Conservation (phyloP, 1,140 invertebrate genomes). For the Dinoponera quadriceps region DNA sequence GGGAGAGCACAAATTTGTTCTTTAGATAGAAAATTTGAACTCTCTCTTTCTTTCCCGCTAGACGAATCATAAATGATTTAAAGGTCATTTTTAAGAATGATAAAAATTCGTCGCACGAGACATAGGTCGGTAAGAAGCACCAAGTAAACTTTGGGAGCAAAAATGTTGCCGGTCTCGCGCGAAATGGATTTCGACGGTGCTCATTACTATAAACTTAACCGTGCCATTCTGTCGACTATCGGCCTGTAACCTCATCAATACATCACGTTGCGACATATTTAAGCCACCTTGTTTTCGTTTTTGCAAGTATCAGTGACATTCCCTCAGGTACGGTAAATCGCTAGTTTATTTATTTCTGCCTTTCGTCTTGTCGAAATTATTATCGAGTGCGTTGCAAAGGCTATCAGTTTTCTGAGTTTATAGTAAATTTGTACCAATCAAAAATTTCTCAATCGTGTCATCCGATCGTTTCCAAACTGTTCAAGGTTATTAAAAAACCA, state of each 20-base stretch:
- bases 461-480: not conserved
- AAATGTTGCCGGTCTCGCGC: not conserved
- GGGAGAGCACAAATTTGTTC: not conserved
- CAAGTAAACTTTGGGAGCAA: not conserved
- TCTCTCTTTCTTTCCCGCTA: no score
- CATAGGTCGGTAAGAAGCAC: not conserved
- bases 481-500: no score
- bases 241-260: conserved; percentile 32
- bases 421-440: not conserved
- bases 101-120: not conserved
- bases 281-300: not conserved
- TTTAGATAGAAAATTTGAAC: no score
- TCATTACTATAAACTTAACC: conserved; percentile 23
- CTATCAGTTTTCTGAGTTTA: not conserved
- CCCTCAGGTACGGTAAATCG: not conserved
- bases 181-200: conserved; percentile 10
- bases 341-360: not conserved
- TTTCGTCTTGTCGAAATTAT: not conserved
- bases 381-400: not conserved
- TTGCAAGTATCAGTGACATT: conserved; percentile 19
- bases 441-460: not conserved
- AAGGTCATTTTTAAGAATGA: conserved; percentile 6
- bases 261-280: not conserved
- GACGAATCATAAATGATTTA: no score
- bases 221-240: conserved; percentile 16